A percentile compares a stretch with the other conserved stretches of the same genome.
Evolutionary conservation across 1,140 invertebrate species (phyloP).

Genomic region (Streblospio benedicti): DNA sequence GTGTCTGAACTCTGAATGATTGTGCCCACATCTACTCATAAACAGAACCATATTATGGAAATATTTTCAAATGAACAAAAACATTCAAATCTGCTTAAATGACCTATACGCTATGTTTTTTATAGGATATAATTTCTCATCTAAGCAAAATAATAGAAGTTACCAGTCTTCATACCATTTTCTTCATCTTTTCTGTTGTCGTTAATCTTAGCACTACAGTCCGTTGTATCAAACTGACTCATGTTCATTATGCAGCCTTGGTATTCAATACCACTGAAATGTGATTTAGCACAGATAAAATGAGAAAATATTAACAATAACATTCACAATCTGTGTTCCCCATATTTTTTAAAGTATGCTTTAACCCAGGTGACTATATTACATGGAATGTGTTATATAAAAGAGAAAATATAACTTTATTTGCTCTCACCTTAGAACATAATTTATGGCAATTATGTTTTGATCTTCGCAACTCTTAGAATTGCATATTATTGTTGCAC

Average conservation of each 20-base stretch:
- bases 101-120: too few relatives aligned
- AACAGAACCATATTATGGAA: too few relatives aligned
- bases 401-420: not conserved
- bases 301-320: not conserved
- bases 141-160: too few relatives aligned
- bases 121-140: too few relatives aligned
- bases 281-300: conserved; percentile 1
- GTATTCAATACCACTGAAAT: conserved; percentile 72
- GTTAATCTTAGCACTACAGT: too few relatives aligned
- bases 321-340: not conserved
- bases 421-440: conserved; percentile 70
- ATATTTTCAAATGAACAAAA: too few relatives aligned
- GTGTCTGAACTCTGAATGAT: too few relatives aligned
- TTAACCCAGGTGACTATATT: not conserved
- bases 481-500: conserved; percentile 90
- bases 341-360: too few relatives aligned
- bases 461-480: conserved; percentile 88
- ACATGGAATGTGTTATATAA: not conserved
- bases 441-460: conserved; percentile 92
- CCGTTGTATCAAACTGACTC: conserved; percentile 80
- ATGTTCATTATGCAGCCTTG: conserved; percentile 84
- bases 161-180: too few relatives aligned
- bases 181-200: too few relatives aligned
- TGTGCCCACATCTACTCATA: too few relatives aligned
- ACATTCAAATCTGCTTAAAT: too few relatives aligned